Evolutionary conservation across 1,140 invertebrate genomes (phyloP), one percentile per base, ranked within the genome.

Genomic region (Riptortus pedestris): DNA sequence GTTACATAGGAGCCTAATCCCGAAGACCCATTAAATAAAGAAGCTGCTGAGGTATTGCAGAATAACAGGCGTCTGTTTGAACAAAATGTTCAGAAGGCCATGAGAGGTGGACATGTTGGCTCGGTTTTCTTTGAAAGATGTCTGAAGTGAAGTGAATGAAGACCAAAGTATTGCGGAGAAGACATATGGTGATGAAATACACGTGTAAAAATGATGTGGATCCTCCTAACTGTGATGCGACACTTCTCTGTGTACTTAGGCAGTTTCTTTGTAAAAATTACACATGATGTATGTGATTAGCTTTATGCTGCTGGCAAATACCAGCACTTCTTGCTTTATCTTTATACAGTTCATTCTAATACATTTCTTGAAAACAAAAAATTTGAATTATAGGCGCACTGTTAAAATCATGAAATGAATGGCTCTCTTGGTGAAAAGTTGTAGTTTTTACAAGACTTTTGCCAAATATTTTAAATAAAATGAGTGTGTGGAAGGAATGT

Each of bases 1-100:
- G n/a, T n/a, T n/a, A n/a, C n/a, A n/a, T n/a, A 94, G 91, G 96
- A 98, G 79, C 96, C 96, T 52, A 98, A 98, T 79, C 93, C 95
- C 16, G 95, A 98, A 79, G 96, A 98, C 80, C 96, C 95, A 27
- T 74, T 98, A 62, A 98, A 98, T 75, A 98, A 98, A 80, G 95
- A 98, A 78, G 96, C 96, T n/a, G 96, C 96, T 22, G 93, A 97
- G 75, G 92, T 97, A 31, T 79, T 98, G 63, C 93, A 96, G 74
- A 93, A 85, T 72, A 97, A 97, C 75, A 79, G 91, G 74, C 82
- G 93, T 71, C 78, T 93, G 62, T 98, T 98, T 76, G 95, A 98
- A 76, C 90, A 93, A 71, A 97, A 97, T 77, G 95, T 98, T 31
- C 83, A 87, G 64, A 93, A 95, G 78, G 93, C 94, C 20, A 96